Percentiles rank a stretch among this genome's conserved stretches.
Conservation (phyloP, 2,888 invertebrate genomes). For the Osedax frankpressi region DNA sequence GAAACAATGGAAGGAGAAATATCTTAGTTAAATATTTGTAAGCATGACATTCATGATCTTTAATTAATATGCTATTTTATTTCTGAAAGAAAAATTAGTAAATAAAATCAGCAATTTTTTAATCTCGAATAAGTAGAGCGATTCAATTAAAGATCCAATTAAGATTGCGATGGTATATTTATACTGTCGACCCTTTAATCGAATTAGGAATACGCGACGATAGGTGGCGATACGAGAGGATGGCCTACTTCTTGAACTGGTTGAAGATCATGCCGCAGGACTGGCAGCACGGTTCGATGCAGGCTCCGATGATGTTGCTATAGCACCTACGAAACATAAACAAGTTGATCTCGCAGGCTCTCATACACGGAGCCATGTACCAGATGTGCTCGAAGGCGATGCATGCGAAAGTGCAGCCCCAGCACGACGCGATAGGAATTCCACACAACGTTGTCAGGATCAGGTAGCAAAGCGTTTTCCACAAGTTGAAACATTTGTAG, state of each 20-base stretch:
- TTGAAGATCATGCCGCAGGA: conserved; percentile 27
- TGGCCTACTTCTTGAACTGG: conserved; percentile 26
- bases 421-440: conserved; percentile 55
- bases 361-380: conserved; percentile 30
- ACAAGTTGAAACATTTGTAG: conserved; percentile 55
- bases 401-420: conserved; percentile 41
- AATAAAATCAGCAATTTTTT: too few species aligned
- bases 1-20: too few species aligned
- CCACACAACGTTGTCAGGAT: conserved; percentile 56
- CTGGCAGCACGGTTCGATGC: conserved; percentile 28
- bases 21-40: too few species aligned
- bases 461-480: conserved; percentile 58
- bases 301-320: conserved; percentile 24
- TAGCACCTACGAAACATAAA: conserved; percentile 24
- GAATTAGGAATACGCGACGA: too few species aligned
- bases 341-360: conserved; percentile 33
- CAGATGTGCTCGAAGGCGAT: conserved; percentile 52
- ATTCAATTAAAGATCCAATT: too few species aligned
- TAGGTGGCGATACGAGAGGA: too few species aligned
- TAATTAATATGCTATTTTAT: too few species aligned
- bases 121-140: too few species aligned
- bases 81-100: too few species aligned
- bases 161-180: too few species aligned
- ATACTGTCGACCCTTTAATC: too few species aligned
- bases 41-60: too few species aligned